Percentiles rank a stretch among this genome's conserved stretches.
phyloP scores from a whole-genome alignment of 1,140 invertebrate genomes.

The Drosophila triauraria region DNA sequence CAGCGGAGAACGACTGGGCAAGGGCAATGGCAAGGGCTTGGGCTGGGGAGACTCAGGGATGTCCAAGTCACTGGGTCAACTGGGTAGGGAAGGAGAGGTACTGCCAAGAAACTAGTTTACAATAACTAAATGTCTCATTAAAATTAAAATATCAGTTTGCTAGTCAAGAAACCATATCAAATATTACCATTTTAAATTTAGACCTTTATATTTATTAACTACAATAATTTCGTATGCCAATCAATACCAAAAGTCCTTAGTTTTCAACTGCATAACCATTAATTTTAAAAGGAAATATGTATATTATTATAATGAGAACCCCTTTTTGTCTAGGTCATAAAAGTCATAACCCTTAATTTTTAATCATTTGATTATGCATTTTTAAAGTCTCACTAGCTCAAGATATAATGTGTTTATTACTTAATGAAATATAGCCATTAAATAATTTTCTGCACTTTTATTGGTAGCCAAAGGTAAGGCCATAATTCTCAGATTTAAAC shows the following conservation, averaged over 20 bases:
- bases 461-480: background rate
- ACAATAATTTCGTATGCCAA: background rate
- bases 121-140: slow-evolving; percentile 7
- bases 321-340: background rate
- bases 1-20: slow-evolving; percentile 19
- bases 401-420: background rate
- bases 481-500: slow-evolving; percentile 11
- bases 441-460: background rate
- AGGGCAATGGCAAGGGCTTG: slow-evolving; percentile 27
- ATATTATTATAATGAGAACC: background rate
- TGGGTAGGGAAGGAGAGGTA: slow-evolving; percentile 12
- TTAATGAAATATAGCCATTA: background rate
- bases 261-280: background rate
- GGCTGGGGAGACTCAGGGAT: slow-evolving; percentile 25
- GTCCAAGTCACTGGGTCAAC: slow-evolving; percentile 61
- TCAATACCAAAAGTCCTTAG: background rate
- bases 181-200: background rate
- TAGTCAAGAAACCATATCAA: too few species aligned
- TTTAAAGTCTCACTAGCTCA: too few species aligned
- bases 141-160: background rate
- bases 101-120: background rate
- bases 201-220: background rate
- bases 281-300: background rate
- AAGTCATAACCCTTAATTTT: background rate
- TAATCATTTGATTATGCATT: background rate